These are phyloP conservation scores for Galeruca laticollis DNA, from an alignment of 2,888 invertebrate genomes.

Conservation along the genomic window DNA sequence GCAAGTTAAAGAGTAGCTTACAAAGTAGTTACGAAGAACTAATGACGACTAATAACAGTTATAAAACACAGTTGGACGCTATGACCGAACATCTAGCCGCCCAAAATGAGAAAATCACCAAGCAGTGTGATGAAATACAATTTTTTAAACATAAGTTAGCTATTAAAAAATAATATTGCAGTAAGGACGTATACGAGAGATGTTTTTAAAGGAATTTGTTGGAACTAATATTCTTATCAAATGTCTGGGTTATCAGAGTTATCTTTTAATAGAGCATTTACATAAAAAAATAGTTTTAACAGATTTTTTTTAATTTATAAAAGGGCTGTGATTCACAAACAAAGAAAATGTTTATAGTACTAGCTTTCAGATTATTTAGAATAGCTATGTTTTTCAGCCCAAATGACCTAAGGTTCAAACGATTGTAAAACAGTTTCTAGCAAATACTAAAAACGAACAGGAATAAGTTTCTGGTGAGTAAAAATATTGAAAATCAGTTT, in stretches of 20 bases:
- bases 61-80: conserved; percentile 78
- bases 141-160: conserved; percentile 72
- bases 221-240: too few relatives aligned
- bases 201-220: too few relatives aligned
- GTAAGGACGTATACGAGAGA: too few relatives aligned
- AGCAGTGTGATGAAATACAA: conserved; percentile 84
- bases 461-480: too few relatives aligned
- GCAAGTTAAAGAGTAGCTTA: conserved; percentile 69
- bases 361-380: neutral
- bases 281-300: too few relatives aligned
- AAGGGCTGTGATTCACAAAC: conserved; percentile 31
- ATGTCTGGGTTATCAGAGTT: too few relatives aligned
- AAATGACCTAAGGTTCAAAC: neutral
- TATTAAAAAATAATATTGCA: conserved; percentile 52
- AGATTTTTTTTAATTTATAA: conserved; percentile 5
- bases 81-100: conserved; percentile 84
- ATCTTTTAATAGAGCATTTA: too few relatives aligned
- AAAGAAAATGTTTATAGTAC: conserved; percentile 14
- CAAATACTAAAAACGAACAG: neutral
- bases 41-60: conserved; percentile 73
- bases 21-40: conserved; percentile 76
- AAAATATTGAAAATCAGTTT: too few relatives aligned
- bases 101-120: conserved; percentile 87
- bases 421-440: neutral
- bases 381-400: neutral